Evolutionary conservation across 2,797 vertebrate species (phyloP), one percentile per base, ranked within the genome.

Genomic region (Chaunax sp.): DNA sequence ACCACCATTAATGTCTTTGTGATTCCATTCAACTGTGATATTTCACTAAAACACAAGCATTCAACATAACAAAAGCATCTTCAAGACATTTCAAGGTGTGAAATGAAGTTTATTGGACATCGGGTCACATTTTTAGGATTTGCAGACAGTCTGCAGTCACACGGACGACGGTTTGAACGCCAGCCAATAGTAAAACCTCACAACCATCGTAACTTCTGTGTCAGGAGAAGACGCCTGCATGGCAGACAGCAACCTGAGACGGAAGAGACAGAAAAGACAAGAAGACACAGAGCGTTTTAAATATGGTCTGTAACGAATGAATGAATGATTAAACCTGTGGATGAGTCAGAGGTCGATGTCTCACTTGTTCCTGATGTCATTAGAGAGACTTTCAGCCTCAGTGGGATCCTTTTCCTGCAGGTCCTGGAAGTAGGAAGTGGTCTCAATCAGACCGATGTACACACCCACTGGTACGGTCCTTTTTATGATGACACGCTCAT

Each of bases 391-490:
- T 44, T 80, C 69, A 13, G 94, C 93, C 72, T 84, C 78, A 33
- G 67, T 8, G 0, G 90, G 85, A 6, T 94, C 85, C 2, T 58
- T 71, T 15, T 77, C 46, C 50, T 64, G 52, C 45, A 92, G 84
- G 1, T 6, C 40, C 81, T 93, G 93, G 74, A 85, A 94, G 0
- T 15, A 18, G 74, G 92, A 81, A 40, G 65, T 77, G 19, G 93
- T 91, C 68, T 94, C 83, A n/a, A 94, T 12, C 72, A 94, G 84
- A 23, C 90, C 86, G 1, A 93, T 54, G 57, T 89, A 93, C 3
- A 72, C 28, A 13, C 52, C 81, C 25, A 95, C 52, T 0, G 93
- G 78, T 76, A 91, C 19, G 2, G 52, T 61, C 18, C 76, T 71
- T 49, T 57, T 75, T 2, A 80, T 61, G 0, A 13, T 63, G 18